Evolutionary conservation across 1,140 invertebrate species (phyloP), one percentile per base, ranked within the genome.

Genomic region (Ceratina australensis): DNA sequence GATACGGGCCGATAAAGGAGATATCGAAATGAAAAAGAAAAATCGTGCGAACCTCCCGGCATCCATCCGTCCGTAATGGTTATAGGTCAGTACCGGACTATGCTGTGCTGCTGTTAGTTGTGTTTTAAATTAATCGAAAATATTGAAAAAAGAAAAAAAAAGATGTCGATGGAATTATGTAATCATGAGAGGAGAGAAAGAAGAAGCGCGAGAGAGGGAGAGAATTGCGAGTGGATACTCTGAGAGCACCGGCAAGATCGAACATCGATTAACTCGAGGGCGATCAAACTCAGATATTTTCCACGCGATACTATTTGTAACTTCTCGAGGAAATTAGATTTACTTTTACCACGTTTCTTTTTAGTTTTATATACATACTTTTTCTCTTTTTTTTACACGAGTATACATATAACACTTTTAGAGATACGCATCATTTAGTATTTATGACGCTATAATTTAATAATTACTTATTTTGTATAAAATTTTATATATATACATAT

Each of bases 11-110:
- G 63, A 87, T 77, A 71, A 64, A 54, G 67, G 54, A 79, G 60
- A 80, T 20, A 80, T 66, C 15, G n/a, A 54, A 54, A 54, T 4
- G n/a, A 54, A 16, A 54, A n/a, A 54, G n/a, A 79, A 33, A 71
- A 73, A 77, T 78, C 76, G 78, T 60, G 75, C 71, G 83, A 84
- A 67, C 78, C 84, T 86, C 61, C 75, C 84, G 85, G 85, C 90
- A 87, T 89, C 86, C 87, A 88, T 91, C 91, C 90, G 90, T 91
- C 91, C 90, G 90, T 90, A 89, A 87, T 91, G 89, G 85, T 92
- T 91, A 92, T 91, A 91, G 91, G 91, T 92, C 91, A 92, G 91
- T 92, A 92, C 91, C 86, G 89, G 91, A 92, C 90, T 92, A 91
- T 90, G 87, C 87, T 91, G 79, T 90, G 89, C 89, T 89, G 89